Evolutionary conservation across 2,888 invertebrate genomes (phyloP).

Genomic region (Julus scandinavius): DNA sequence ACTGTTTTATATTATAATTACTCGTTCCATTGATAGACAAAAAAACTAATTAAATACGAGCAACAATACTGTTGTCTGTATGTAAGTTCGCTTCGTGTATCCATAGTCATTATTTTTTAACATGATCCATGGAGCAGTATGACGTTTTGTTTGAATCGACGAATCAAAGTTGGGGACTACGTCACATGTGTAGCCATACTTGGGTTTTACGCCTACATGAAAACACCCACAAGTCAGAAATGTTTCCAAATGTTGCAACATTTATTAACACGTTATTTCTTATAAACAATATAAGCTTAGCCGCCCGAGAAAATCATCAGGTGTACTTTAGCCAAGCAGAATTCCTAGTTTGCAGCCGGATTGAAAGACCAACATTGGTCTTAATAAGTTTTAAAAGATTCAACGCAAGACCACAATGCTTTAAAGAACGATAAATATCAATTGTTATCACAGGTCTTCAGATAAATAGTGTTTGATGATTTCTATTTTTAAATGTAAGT

Average conservation of each 20-base stretch:
- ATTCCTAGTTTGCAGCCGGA: not conserved
- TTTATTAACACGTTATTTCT: not conserved
- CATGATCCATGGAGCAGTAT: not conserved
- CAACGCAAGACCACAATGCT: not conserved
- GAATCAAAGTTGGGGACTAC: not conserved
- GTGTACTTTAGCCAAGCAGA: not conserved
- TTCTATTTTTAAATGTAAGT: conserved; percentile 19
- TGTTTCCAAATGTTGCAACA: not conserved
- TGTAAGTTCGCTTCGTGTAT: not conserved
- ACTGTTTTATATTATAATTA: too few species aligned
- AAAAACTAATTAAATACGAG: not conserved
- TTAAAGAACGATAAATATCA: not conserved
- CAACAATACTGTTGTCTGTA: too few species aligned
- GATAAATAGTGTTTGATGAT: not conserved
- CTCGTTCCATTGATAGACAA: not conserved
- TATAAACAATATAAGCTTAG: not conserved
- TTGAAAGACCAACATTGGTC: not conserved
- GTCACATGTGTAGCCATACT: not conserved
- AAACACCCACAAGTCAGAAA: not conserved
- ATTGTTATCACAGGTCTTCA: not conserved
- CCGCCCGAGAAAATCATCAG: not conserved
- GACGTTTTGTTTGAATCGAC: not conserved
- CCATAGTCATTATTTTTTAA: not conserved
- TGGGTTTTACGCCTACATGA: not conserved
- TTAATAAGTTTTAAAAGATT: not conserved